phyloP scores from a whole-genome alignment of 2,797 vertebrate species.

The Aotus griseimembra region DNA sequence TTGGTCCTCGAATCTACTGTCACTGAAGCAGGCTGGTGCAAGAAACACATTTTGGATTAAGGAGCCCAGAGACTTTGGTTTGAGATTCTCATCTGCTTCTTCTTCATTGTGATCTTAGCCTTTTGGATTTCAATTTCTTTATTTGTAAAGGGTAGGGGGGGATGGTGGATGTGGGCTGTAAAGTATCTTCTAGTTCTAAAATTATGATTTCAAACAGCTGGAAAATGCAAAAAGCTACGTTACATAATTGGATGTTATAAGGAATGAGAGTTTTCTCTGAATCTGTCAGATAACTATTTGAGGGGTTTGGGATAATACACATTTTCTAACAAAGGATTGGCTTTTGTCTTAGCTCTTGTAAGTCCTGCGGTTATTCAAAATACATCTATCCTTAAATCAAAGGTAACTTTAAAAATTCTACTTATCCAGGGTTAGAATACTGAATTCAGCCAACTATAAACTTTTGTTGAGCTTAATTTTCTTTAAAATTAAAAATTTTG shows the following conservation, averaged over 20 bases:
- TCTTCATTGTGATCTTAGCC: background rate
- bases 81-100: background rate
- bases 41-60: background rate
- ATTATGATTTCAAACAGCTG: conserved; percentile 49
- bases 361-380: background rate
- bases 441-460: conserved; percentile 29
- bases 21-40: background rate
- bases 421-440: conserved; percentile 27
- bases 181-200: background rate
- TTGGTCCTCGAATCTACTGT: background rate
- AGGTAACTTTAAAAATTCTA: conserved; percentile 42
- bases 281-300: conserved; percentile 47
- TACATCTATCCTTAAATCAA: conserved; percentile 47
- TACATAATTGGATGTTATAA: conserved; percentile 43
- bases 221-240: conserved; percentile 24
- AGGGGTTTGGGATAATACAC: conserved; percentile 22
- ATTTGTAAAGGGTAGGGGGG: background rate
- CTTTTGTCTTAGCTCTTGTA: conserved; percentile 38
- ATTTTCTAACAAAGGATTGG: conserved; percentile 33
- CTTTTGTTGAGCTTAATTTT: background rate
- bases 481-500: background rate
- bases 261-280: conserved; percentile 39
- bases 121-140: background rate
- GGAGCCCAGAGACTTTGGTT: background rate
- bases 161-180: background rate